Conservation (phyloP, 2,113 vertebrate genomes). For the Corythornis cristatus region DNA sequence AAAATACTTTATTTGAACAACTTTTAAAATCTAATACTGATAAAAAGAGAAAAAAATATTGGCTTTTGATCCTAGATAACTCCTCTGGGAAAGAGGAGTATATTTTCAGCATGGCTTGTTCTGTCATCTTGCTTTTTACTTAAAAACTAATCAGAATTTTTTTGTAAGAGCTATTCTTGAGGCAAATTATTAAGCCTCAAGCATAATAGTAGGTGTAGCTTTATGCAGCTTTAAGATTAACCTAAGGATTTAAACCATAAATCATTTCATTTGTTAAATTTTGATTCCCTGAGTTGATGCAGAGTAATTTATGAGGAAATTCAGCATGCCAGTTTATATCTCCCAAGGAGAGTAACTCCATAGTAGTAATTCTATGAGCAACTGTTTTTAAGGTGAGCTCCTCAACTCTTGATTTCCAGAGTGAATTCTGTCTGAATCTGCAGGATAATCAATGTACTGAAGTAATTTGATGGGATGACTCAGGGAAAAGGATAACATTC, state of each 20-base stretch:
- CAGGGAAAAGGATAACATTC: neutral
- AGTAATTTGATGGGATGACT: slow-evolving; percentile 33
- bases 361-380: neutral
- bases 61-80: neutral
- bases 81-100: neutral
- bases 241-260: neutral
- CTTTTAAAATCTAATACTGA: neutral
- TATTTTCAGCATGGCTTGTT: slow-evolving; percentile 18
- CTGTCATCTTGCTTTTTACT: neutral
- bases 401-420: neutral
- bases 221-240: slow-evolving; percentile 10
- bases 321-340: neutral
- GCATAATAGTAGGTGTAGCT: slow-evolving; percentile 1
- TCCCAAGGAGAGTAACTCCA: neutral
- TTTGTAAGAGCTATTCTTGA: neutral
- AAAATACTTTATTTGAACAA: neutral
- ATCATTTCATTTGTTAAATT: slow-evolving; percentile 18
- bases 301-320: neutral
- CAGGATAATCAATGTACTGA: neutral
- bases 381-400: neutral
- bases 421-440: neutral
- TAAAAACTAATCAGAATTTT: neutral
- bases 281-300: slow-evolving; percentile 1
- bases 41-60: neutral
- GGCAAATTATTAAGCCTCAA: slow-evolving; percentile 1